A percentile compares a stretch with the other conserved stretches of the same genome.
phyloP scores from a whole-genome alignment of 2,113 vertebrate genomes.

The Vulpes ferrilata region DNA sequence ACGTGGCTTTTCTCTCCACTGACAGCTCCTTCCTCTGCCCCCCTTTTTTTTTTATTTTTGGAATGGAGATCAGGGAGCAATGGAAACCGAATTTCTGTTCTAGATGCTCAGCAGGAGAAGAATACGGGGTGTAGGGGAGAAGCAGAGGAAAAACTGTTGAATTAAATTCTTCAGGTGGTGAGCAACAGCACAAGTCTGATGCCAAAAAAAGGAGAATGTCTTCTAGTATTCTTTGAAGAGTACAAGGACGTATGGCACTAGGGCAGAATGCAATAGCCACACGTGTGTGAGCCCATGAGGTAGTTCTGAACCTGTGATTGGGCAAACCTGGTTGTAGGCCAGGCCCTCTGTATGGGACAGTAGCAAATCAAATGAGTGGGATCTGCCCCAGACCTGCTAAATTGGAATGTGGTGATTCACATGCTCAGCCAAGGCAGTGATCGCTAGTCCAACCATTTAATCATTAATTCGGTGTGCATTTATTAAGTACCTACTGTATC shows the following conservation, averaged over 20 bases:
- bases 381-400: background rate
- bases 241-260: fast-evolving
- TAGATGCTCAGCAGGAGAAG: background rate
- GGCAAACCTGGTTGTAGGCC: background rate
- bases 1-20: background rate
- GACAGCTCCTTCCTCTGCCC: background rate
- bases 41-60: background rate
- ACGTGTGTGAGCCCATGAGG: fast-evolving
- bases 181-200: background rate
- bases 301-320: background rate
- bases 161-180: background rate
- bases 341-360: background rate
- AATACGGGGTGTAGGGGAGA: background rate
- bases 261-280: no score
- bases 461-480: background rate
- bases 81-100: background rate
- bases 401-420: background rate
- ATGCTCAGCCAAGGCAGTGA: background rate
- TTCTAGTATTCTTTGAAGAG: background rate
- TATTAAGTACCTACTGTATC: background rate
- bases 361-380: no score
- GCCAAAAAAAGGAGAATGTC: background rate
- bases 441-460: background rate
- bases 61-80: background rate
- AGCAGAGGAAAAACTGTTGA: background rate